These are phyloP conservation scores for Corvus moneduloides DNA, from an alignment of 2,113 vertebrate species.

Conservation along the genomic window DNA sequence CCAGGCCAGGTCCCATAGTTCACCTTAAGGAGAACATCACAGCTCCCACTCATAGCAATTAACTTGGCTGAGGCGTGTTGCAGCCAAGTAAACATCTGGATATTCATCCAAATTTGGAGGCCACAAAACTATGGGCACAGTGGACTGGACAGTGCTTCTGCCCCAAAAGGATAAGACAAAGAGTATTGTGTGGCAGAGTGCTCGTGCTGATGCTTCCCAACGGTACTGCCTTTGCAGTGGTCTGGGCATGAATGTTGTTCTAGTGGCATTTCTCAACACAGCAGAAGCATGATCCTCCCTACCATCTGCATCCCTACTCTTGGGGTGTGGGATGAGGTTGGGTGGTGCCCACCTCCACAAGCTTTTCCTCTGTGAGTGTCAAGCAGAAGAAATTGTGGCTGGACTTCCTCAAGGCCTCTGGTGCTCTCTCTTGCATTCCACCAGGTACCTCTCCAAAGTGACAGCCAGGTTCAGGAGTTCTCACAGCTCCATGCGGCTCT, in stretches of 20 bases:
- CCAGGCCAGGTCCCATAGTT: not conserved
- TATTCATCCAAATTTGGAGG: not conserved
- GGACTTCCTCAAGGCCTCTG: not conserved
- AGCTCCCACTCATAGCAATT: not conserved
- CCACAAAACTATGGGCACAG: not conserved
- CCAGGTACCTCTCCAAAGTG: not conserved
- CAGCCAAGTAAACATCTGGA: rapidly evolving
- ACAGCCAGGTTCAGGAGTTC: not conserved
- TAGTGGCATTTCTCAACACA: not conserved
- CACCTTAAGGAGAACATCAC: not conserved
- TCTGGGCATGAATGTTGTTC: not conserved
- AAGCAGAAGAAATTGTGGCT: not conserved
- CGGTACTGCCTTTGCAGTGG: not conserved
- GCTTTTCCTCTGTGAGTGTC: not conserved
- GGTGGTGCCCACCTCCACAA: rapidly evolving
- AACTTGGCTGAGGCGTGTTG: not conserved
- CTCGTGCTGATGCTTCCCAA: not conserved
- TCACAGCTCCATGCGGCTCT: rapidly evolving
- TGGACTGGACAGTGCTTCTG: not conserved
- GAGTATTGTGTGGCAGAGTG: not conserved
- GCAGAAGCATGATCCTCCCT: not conserved
- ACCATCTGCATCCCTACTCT: rapidly evolving
- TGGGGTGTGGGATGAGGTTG: not conserved
- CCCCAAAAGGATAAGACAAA: rapidly evolving
- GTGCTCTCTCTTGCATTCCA: not conserved